Evolutionary conservation across 1,140 invertebrate species (phyloP), one percentile per base, ranked within the genome.

Genomic region (Hylaeus volcanicus): DNA sequence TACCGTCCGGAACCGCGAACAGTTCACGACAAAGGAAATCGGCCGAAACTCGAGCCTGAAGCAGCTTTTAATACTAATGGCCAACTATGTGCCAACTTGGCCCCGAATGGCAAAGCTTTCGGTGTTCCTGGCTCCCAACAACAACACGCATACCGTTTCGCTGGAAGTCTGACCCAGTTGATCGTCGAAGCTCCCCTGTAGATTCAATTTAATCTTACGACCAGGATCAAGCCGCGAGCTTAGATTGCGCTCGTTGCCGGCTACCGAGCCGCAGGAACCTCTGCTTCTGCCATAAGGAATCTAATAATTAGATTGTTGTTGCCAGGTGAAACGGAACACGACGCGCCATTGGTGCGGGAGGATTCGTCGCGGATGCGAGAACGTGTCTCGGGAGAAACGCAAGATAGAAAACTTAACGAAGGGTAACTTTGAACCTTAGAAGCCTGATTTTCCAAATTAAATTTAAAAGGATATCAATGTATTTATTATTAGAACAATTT

Each of bases 141-240:
- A 45, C 60, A 66, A 55, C 80, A 72, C 70, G 74, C 84, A 81
- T 80, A 81, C 73, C 76, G 69, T 69, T n/a, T 53, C 61, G 55
- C 51, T 81, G 55, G 15, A 65, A 60, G 45, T 26, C 81, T 86
- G 86, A 73, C 78, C 85, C 75, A 74, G 77, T 80, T 86, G 86
- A 86, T 87, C 81, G 79, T 65, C 81, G 77, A 83, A 86, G 86
- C 85, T 79, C 82, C 26, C 43, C 79, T 74, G 74, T 76, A 86
- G 77, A 90, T 91, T 89, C 84, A 91, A 91, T 91, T 90, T 92
- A 89, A 90, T 89, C 86, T 84, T 79, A 68, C 61, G 79, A 81
- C 66, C 75, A 26, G 72, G 73, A 81, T 79, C 69, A 70, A 65
- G 77, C 58, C 43, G 61, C 64, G 72, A 73, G 74, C 81, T 81